These are phyloP conservation scores for Callosobruchus maculatus DNA, from an alignment of 2,888 invertebrate species.

Conservation along the genomic window DNA sequence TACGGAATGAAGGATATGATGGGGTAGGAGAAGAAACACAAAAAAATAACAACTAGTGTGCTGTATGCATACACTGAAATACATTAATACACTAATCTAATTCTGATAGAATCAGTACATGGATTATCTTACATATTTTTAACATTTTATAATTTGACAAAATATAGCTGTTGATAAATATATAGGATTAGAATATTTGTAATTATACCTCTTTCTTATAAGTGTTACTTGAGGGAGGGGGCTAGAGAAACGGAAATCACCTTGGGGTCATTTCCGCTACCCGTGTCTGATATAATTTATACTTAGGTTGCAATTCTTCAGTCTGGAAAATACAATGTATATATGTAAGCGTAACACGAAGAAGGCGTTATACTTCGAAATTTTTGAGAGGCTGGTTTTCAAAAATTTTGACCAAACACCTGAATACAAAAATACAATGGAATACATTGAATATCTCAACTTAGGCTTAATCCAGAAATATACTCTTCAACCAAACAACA, in stretches of 20 bases:
- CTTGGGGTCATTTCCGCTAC: conserved; percentile 4
- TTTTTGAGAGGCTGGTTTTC: conserved; percentile 46
- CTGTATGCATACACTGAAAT: conserved; percentile 44
- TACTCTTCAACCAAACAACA: conserved; percentile 5
- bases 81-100: conserved; percentile 43
- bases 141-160: conserved; percentile 44
- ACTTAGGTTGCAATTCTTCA: conserved; percentile 19
- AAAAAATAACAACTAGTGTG: conserved; percentile 44
- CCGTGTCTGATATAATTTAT: conserved; percentile 9
- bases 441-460: conserved; percentile 11
- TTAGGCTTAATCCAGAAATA: conserved; percentile 6
- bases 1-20: not conserved
- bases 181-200: conserved; percentile 40
- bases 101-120: conserved; percentile 46
- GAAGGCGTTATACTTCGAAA: conserved; percentile 24
- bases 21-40: conserved; percentile 22
- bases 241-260: conserved; percentile 14
- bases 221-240: conserved; percentile 3
- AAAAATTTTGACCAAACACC: conserved; percentile 32
- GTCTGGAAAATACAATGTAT: conserved; percentile 25
- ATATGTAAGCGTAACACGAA: conserved; percentile 22
- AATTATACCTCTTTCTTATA: conserved; percentile 37
- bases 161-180: conserved; percentile 42
- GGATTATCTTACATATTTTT: conserved; percentile 36
- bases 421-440: conserved; percentile 5